phyloP scores from a whole-genome alignment of 2,888 invertebrate genomes.

The Tiliacea aurago region DNA sequence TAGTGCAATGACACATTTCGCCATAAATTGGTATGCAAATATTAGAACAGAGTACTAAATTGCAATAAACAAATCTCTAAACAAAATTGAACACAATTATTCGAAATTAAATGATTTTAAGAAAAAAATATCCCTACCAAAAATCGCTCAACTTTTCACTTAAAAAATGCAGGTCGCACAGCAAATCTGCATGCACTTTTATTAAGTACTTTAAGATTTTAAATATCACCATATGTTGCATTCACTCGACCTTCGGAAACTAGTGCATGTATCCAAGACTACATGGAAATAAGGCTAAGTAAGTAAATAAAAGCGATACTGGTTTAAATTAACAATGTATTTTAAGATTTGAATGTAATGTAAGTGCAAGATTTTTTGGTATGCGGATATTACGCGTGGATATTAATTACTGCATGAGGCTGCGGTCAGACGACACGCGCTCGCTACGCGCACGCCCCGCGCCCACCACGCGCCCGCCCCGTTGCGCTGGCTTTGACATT shows the following conservation, averaged over 20 bases:
- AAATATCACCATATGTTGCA: conserved; percentile 18
- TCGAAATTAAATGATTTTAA: too few species aligned
- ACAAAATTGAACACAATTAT: too few species aligned
- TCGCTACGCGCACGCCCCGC: too few species aligned
- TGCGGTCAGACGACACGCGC: too few species aligned
- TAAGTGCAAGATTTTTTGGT: background rate
- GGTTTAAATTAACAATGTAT: conserved; percentile 19
- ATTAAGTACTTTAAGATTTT: background rate
- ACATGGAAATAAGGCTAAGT: conserved; percentile 9
- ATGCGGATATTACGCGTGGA: conserved; percentile 26
- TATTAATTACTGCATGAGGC: conserved; percentile 7
- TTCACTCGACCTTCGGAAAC: conserved; percentile 43
- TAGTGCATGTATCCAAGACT: conserved; percentile 17
- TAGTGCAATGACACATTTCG: background rate
- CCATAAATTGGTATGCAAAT: background rate
- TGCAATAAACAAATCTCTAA: background rate
- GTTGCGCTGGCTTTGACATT: too few species aligned
- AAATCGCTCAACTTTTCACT: too few species aligned
- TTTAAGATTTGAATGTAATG: conserved; percentile 25
- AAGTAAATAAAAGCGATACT: conserved; percentile 19
- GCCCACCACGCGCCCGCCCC: too few species aligned
- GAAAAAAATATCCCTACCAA: too few species aligned
- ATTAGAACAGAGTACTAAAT: background rate
- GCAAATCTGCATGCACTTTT: background rate
- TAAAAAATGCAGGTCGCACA: too few species aligned